Percentiles rank a stretch among this genome's conserved stretches.
Conservation (phyloP, 2,113 vertebrate species). For the Hippoglossus stenolepis region DNA sequence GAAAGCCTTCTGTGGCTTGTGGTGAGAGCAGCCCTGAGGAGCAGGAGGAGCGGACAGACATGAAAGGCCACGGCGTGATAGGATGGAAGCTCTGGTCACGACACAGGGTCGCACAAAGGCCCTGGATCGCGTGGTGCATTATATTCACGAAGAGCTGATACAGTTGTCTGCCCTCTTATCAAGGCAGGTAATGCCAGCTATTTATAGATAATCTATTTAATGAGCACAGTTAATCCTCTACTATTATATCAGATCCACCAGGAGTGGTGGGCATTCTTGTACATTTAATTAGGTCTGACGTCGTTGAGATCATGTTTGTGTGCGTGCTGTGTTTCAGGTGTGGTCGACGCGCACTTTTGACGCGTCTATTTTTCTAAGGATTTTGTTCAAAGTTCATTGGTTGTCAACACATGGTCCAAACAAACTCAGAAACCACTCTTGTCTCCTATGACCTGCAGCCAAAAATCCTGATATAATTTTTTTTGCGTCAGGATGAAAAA, state of each 20-base stretch:
- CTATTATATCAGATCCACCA: slow-evolving; percentile 42
- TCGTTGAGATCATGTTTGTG: background rate
- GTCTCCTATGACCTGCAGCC: background rate
- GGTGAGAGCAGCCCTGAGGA: background rate
- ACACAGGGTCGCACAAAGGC: slow-evolving; percentile 19
- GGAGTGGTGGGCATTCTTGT: slow-evolving; percentile 22
- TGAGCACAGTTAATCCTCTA: slow-evolving; percentile 69
- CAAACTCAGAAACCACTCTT: background rate
- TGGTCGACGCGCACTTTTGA: background rate
- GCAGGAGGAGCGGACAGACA: slow-evolving; percentile 20
- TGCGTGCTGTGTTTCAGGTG: background rate
- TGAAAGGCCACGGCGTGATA: slow-evolving; percentile 43
- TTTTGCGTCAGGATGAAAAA: too few species aligned
- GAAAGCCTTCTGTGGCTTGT: background rate
- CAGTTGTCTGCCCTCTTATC: slow-evolving; percentile 63
- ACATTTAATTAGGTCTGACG: slow-evolving; percentile 5
- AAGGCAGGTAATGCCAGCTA: slow-evolving; percentile 77
- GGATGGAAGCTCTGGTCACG: slow-evolving; percentile 17
- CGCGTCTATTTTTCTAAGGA: background rate
- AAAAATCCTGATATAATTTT: too few species aligned
- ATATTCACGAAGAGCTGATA: slow-evolving; percentile 76
- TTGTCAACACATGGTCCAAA: background rate
- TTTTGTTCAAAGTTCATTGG: background rate
- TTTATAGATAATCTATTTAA: slow-evolving; percentile 83
- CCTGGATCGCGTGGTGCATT: slow-evolving; percentile 33